Conservation (phyloP, 2,888 invertebrate genomes). For the Ctena decussata region DNA sequence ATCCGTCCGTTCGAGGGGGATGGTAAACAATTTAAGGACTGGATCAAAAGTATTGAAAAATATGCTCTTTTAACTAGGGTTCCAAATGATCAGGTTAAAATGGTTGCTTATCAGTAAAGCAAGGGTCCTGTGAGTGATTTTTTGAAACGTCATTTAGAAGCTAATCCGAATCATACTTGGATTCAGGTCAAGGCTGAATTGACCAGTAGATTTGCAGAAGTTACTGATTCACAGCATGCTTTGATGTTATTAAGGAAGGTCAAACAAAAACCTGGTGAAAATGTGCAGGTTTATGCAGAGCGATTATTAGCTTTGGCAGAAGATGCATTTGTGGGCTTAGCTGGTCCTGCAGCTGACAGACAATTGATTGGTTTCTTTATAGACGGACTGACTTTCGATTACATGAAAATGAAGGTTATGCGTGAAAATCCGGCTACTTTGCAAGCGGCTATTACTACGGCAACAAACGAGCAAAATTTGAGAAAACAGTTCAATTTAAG, state of each 20-base stretch:
- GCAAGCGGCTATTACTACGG: slow-evolving; percentile 10
- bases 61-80: not conserved
- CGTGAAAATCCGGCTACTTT: slow-evolving; percentile 22
- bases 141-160: not conserved
- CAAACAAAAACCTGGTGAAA: slow-evolving; percentile 3
- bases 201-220: not conserved
- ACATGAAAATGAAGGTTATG: slow-evolving; percentile 44
- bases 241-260: not conserved
- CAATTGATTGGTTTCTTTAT: slow-evolving; percentile 39
- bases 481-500: too few species aligned
- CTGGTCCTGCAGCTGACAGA: not conserved
- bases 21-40: not conserved
- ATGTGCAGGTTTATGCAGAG: slow-evolving; percentile 6
- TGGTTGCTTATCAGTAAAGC: not conserved
- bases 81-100: not conserved
- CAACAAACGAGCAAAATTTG: slow-evolving; percentile 34
- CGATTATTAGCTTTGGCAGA: slow-evolving; percentile 5
- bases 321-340: not conserved
- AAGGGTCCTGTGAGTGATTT: not conserved
- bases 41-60: slow-evolving; percentile 7
- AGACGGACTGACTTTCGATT: slow-evolving; percentile 33
- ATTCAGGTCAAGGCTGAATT: not conserved
- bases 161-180: not conserved
- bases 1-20: not conserved
- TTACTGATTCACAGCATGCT: slow-evolving; percentile 1